Base-by-base conservation (phyloP, 2,113 vertebrate genomes). In the Campylorhamphus procurvoides region DNA sequence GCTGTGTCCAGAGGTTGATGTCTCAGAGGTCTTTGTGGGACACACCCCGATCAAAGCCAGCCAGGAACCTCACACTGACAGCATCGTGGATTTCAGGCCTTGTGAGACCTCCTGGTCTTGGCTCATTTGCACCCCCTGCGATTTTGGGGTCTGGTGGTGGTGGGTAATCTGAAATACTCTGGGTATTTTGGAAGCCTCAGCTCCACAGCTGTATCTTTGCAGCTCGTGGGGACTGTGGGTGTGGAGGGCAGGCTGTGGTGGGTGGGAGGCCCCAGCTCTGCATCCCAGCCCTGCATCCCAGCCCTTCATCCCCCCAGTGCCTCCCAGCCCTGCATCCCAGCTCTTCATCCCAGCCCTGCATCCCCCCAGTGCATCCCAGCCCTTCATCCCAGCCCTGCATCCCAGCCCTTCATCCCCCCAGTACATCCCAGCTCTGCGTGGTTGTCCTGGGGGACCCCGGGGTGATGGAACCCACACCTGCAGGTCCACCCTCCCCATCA, bases 151-250 rank as follows among this genome's bases (percentile, higher is more conserved):
- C 8, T 6, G 22, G 13, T 14, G 8, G 40, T 1, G 1, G 33
- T 1, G 35, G 53, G 5, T 22, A 17, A 0, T 40, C 14, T 7
- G 66, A 39, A 35, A 25, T 14, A 2, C 1, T 6, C 27, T 64
- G 14, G 4, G 1, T 59, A 2, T 40, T 56, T 28, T 15, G 75
- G 71, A 37, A 52, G 42, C 42, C 2, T 8, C 72, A 9, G 18
- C 56, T 24, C 35, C 35, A 22, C 35, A 28, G 44, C 25, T 4
- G 20, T 1, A 39, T 24, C 42, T 75, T 24, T 15, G 59, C n/a
- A 20, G 59, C 18, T 13, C 0, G 0, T 7, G 59, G 53, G 42
- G 37, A 9, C 29, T 33, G 40, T 0, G 3, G 2, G 4, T n/a
- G 24, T 39, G 39, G 4, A 1, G 24, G n/a, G 24, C 28, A 18